Evolutionary conservation across 2,888 invertebrate genomes (phyloP), one percentile per base, ranked within the genome.

Genomic region (Oligia latruncula): DNA sequence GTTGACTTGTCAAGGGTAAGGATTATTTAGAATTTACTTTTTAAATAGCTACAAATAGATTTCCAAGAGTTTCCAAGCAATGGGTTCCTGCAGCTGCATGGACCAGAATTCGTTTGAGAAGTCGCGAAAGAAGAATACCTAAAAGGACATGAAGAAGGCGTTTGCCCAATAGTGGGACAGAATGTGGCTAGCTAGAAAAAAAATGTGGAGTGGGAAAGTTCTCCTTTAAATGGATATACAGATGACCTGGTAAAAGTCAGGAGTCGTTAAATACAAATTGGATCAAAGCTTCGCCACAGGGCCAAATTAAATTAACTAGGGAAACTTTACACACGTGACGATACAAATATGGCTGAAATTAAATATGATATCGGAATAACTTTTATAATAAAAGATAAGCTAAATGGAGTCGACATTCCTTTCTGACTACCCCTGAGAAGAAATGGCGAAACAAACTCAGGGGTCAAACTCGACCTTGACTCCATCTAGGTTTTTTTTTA

Each of bases 1-100:
- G 0, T 85, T 92, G 58, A 97, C 97, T 81, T 98, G 98, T 92
- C 78, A 93, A 84, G 95, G 90, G 97, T 97, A 87, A 90, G 91
- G 6, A 20, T 78, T 52, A 52, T 23, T 35, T 29, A 8, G 49
- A 4, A 70, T 35, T 49, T 17, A 49, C 6, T 49, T 52, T 29
- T 52, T 23, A 20, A 23, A 11, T 68, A 46, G 46, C 46, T 11
- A 46, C 11, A 46, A 46, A 46, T 43, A 43, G 9, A 43, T 43
- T 43, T 43, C 43, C 43, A 43, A 2, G 11, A 11, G 46, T 46
- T 2, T 46, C 0, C 46, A 46, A 46, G 11, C 46, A 9, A 46
- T 46, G 46, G 2, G 46, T 46, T 46, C 11, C 11, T 11, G 46
- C 46, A 11, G 46, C 46, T 46, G 46, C 11, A 46, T 46, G 46